Evolutionary conservation across 2,797 vertebrate species (phyloP).

Genomic region (Vespertilio murinus): DNA sequence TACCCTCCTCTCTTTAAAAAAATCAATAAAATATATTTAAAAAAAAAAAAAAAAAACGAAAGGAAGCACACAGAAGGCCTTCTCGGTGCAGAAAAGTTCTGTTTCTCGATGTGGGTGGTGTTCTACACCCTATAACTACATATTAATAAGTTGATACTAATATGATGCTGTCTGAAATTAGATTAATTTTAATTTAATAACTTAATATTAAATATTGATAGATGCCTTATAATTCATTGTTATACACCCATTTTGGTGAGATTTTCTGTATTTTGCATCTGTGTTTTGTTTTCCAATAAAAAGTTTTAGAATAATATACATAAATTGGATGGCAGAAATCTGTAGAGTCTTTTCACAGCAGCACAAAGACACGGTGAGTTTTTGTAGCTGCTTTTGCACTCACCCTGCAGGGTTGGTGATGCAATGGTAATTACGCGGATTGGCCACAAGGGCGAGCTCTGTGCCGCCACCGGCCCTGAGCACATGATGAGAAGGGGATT

Average conservation of each 20-base stretch:
- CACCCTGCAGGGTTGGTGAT: background rate
- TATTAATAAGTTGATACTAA: background rate
- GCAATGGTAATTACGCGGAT: background rate
- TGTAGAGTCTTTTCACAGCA: background rate
- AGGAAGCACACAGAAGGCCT: rapidly evolving
- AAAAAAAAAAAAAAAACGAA: no score
- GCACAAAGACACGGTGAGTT: background rate
- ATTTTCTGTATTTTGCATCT: background rate
- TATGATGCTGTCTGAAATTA: background rate
- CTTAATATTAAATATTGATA: background rate
- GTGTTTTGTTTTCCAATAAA: background rate
- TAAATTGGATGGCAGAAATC: background rate
- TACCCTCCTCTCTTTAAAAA: no score
- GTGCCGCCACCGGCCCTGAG: background rate
- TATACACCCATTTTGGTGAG: background rate
- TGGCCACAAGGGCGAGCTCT: conserved; percentile 52
- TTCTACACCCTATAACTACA: background rate
- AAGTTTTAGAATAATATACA: background rate
- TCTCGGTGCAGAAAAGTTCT: background rate
- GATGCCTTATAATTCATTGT: background rate
- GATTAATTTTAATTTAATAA: background rate
- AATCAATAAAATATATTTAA: no score
- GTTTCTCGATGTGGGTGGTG: background rate
- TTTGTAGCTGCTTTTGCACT: background rate
- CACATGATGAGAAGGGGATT: background rate